Evolutionary conservation across 2,797 vertebrate genomes (phyloP), one percentile per base, ranked within the genome.

Genomic region (Melanogrammus aeglefinus): DNA sequence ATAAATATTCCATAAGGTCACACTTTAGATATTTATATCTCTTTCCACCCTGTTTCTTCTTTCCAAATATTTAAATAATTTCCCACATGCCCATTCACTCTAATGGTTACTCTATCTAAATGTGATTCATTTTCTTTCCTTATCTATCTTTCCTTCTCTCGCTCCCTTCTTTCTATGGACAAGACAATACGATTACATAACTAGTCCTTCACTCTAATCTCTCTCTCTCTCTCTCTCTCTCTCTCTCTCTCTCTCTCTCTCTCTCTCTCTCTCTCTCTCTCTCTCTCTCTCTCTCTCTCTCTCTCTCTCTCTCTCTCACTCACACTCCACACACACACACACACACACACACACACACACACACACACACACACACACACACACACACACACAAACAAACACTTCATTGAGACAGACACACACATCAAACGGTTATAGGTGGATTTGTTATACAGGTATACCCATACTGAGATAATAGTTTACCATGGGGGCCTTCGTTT

Each of bases 121-220:
- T 75, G n/a, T 29, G 66, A 21, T 35, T 74, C 33, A 44, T 27
- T 84, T 81, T 83, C 76, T 79, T 72, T 38, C 76, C 76, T 41
- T 81, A 80, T 63, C 24, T 51, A 38, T 76, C 63, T 77, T 81
- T 72, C 76, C 81, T 13, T 3, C 63, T 82, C 57, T 81, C 79
- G 71, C 76, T 74, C 75, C 72, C 6, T 16, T 72, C 70, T 82
- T 51, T 69, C 76, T 38, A 70, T 70, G 41, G 74, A 29, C 79
- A 75, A 86, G 91, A 91, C 86, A 90, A 89, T 84, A 76, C 80
- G 81, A 89, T 95, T 95, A 92, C 91, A 90, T 95, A 95, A 95
- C 89, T 81, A 87, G 81, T 89, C 24, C 89, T 75, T 77, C 74
- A 79, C 77, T 88, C 79, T 88, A 92, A 94, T 93, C 92, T 89